Base-by-base conservation (phyloP, 2,797 vertebrate species). In the Cirrhinus mrigala region DNA sequence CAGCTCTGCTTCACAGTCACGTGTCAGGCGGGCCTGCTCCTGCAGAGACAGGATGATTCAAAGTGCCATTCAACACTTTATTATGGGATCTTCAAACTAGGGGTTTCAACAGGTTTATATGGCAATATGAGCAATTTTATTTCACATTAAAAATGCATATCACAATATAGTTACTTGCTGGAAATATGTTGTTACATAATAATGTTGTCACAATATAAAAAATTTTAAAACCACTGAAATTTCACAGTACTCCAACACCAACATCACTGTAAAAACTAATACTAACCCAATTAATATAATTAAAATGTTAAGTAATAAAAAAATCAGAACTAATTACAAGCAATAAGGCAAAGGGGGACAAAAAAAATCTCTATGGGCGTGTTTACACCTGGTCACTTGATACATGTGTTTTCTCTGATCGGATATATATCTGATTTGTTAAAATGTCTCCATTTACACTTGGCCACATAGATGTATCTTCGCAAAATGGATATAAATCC, bases 11-110 rank as follows among this genome's bases (percentile, higher is more conserved):
- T 95, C 91, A 37, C 94, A 93, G 4, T 95, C 92, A 15, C 71
- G 80, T 74, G 93, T 92, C 89, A 97, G 66, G 87, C 94, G 92
- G 27, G 92, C 86, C 90, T 90, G 87, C 22, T 95, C 87, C 97
- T 98, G 91, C 10, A 76, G 48, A 27, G 37, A 84, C 5, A 54
- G 22, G 40, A 22, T 56, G 27, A 64, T 24, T 29, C 48, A 37
- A 20, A 56, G 15, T 33, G 11, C 4, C 27, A 50, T 58, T 79
- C 9, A 44, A 54, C 20, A 60, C n/a, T 8, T 15, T 24, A 24
- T 22, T 69, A 37, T 40, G 18, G 1, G 7, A 68, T 16, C 29
- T 68, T 68, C 64, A 68, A 37, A 20, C 15, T 37, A 68, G 64
- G 29, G 33, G 33, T 69, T 29, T 24, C 12, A 20, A n/a, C n/a